A percentile compares a stretch with the other conserved stretches of the same genome.
phyloP scores from a whole-genome alignment of 2,113 vertebrate species.

The Leuciscus idus region DNA sequence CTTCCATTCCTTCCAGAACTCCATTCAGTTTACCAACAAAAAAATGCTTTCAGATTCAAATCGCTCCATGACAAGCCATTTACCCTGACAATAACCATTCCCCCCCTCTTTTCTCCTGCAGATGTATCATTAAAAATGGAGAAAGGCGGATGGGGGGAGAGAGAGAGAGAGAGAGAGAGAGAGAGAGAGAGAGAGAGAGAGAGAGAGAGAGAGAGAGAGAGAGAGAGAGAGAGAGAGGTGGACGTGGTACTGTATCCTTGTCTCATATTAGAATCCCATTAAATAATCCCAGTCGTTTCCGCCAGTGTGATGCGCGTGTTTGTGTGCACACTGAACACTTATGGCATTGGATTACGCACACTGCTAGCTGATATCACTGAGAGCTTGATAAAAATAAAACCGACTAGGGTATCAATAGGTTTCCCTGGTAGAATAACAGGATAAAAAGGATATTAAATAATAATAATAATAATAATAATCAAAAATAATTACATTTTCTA shows the following conservation, averaged over 20 bases:
- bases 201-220: neutral
- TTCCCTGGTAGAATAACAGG: neutral
- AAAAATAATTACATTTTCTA: neutral
- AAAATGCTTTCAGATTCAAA: conserved; percentile 65
- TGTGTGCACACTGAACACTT: conserved; percentile 3
- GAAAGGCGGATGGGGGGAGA: neutral
- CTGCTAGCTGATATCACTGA: neutral
- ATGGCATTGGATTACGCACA: neutral
- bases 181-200: neutral
- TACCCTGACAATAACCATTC: conserved; percentile 56
- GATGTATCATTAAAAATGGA: conserved; percentile 48
- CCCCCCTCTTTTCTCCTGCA: conserved; percentile 11
- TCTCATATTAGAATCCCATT: conserved; percentile 46
- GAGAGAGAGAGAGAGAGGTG: neutral
- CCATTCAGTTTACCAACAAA: conserved; percentile 55
- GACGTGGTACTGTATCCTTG: conserved; percentile 42
- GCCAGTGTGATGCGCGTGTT: neutral
- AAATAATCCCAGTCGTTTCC: conserved; percentile 36
- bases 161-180: neutral
- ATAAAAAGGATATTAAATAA: neutral
- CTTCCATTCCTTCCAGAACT: conserved; percentile 45
- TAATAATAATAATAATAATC: neutral
- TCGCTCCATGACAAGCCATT: conserved; percentile 56
- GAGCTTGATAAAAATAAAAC: neutral
- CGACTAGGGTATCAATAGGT: neutral